These are phyloP conservation scores for Aporrectodea caliginosa DNA, from an alignment of 1,140 invertebrate genomes.

Conservation along the genomic window DNA sequence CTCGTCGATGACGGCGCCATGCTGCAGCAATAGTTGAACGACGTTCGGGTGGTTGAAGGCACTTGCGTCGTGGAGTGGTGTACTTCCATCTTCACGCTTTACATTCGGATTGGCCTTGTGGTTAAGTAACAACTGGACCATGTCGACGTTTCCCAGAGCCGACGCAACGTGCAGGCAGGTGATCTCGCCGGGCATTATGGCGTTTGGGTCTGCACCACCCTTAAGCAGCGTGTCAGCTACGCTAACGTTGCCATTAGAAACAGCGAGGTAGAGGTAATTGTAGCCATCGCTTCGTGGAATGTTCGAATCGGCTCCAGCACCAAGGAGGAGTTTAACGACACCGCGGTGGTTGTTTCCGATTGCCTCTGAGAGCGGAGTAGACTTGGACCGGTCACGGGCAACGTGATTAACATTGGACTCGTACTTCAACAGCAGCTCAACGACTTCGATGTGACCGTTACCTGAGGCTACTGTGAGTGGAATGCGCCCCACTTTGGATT, in stretches of 20 bases:
- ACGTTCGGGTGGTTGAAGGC: background rate
- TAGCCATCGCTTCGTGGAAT: background rate
- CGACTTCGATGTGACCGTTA: constrained; percentile 9
- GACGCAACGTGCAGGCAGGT: constrained; percentile 4
- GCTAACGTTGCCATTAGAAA: background rate
- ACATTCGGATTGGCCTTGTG: background rate
- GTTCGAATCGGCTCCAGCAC: background rate
- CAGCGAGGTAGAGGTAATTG: background rate
- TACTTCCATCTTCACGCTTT: background rate
- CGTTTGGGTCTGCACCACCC: background rate
- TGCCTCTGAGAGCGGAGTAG: background rate
- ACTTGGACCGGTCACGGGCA: background rate
- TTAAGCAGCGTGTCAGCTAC: background rate
- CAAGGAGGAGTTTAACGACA: background rate
- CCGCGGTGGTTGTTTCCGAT: background rate
- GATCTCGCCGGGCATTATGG: background rate
- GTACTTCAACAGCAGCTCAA: constrained; percentile 6
- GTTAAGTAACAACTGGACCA: background rate
- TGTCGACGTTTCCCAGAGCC: background rate
- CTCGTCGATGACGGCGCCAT: background rate
- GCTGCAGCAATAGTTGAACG: background rate
- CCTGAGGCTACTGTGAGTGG: constrained; percentile 12
- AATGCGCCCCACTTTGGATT: background rate
- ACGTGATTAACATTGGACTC: constrained; percentile 6
- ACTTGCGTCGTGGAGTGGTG: constrained; percentile 7